Percentiles rank a stretch among this genome's conserved stretches.
These are phyloP conservation scores for Oryctes rhinoceros DNA, from an alignment of 1,140 invertebrate genomes.

Conservation along the genomic window DNA sequence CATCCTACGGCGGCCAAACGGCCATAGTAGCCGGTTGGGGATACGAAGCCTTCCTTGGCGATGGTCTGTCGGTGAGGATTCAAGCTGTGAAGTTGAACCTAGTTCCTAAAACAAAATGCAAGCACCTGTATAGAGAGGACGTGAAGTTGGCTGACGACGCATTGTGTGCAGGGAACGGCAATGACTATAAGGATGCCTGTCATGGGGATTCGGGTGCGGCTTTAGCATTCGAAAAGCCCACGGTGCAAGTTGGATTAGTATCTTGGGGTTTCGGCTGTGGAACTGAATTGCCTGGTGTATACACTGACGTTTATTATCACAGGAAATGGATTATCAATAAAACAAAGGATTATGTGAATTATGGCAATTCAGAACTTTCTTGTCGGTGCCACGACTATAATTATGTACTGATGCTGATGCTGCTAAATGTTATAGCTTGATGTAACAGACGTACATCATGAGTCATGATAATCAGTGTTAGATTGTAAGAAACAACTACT, in stretches of 20 bases:
- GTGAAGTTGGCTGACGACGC: background rate
- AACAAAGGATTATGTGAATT: no score
- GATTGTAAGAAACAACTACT: no score
- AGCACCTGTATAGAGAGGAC: background rate
- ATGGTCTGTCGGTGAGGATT: background rate
- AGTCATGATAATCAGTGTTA: no score
- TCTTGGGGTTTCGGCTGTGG: constrained; percentile 37
- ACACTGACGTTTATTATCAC: constrained; percentile 16
- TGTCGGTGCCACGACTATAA: no score
- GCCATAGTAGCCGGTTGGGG: background rate
- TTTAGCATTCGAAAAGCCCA: background rate
- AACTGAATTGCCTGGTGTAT: background rate
- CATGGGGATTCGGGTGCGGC: background rate
- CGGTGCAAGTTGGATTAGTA: constrained; percentile 24
- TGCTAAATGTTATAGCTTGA: no score
- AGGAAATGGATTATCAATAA: constrained; percentile 15
- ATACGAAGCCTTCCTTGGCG: background rate
- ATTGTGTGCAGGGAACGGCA: background rate
- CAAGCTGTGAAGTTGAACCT: background rate
- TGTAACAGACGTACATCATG: no score
- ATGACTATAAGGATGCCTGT: background rate
- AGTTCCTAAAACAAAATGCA: background rate
- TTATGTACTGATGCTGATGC: no score
- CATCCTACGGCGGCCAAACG: background rate
- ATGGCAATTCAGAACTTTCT: no score